Conservation (phyloP, 2,888 invertebrate genomes). For the Marasmarcha lunaedactyla region DNA sequence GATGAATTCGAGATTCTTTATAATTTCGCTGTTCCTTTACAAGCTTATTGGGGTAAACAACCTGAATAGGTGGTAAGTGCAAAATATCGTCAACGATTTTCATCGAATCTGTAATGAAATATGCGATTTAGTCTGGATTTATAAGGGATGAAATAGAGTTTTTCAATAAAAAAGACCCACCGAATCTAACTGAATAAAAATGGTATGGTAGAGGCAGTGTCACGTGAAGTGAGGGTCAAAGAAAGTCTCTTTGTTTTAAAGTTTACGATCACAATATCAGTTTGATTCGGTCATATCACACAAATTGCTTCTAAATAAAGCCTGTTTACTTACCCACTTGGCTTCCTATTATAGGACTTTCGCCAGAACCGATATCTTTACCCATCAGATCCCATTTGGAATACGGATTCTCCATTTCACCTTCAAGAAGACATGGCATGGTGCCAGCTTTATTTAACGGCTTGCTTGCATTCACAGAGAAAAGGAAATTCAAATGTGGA, state of each 20-base stretch:
- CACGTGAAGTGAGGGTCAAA: no score
- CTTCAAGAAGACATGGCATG: conserved; percentile 23
- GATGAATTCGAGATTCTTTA: not conserved
- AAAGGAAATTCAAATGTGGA: conserved; percentile 35
- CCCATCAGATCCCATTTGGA: conserved; percentile 34
- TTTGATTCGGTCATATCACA: no score
- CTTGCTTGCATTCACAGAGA: conserved; percentile 25
- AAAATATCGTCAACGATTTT: not conserved
- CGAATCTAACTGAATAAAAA: no score
- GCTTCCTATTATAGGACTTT: conserved; percentile 20
- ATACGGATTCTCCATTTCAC: conserved; percentile 17
- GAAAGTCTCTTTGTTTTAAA: no score
- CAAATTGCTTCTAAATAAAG: no score
- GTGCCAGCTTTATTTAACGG: conserved; percentile 18
- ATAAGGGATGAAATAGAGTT: no score
- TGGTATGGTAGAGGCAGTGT: no score
- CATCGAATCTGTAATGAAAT: not conserved
- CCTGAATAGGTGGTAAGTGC: not conserved
- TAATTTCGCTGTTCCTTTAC: not conserved
- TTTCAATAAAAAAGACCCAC: no score
- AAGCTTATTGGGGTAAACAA: not conserved
- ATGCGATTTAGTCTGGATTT: no score
- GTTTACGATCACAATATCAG: no score
- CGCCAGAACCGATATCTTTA: conserved; percentile 41
- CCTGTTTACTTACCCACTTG: no score